Evolutionary conservation across 2,888 invertebrate species (phyloP), one percentile per base, ranked within the genome.

Genomic region (Drosophila robusta): DNA sequence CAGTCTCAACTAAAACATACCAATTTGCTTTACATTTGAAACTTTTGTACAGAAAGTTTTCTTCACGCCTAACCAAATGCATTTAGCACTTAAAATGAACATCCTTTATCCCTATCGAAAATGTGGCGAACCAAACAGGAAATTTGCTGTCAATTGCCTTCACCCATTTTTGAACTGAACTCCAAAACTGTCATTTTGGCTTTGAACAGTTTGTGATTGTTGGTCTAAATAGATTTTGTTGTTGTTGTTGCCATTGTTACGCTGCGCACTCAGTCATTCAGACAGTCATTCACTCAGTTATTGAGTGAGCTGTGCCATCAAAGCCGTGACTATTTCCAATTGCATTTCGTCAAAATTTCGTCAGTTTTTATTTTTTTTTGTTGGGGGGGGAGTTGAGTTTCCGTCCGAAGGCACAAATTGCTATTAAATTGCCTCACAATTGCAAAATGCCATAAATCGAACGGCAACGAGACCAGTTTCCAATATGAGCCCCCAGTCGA

Each of bases 391-490:
- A 34, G 34, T 34, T 12, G 34, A 12, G 63, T 54, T 58, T 70
- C 64, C 58, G 70, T 45, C 42, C 66, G 65, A 70, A 66, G 61
- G 71, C 66, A 79, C 87, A 89, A 89, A 83, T 89, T 89, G 83
- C 71, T 87, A 89, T 83, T 89, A 83, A 83, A 83, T 83, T 83
- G 89, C 83, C 87, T 62, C 74, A 83, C 83, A 89, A 87, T 83
- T 87, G 83, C 87, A 63, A 88, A 88, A 66, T 70, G 71, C 82
- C 83, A 83, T 89, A 83, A 83, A 83, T 83, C 89, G 83, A 87
- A 64, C 26, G 12, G 62, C 54, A 70, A 24, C 70, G 75, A 47
- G 46, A 22, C 49, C 34, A 63, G 56, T 62, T 57, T 34, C 62
- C 73, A 74, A 57, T 57, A 51, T 47, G 60, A 54, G 24, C 6